Base-by-base conservation (phyloP, 1,140 invertebrate genomes). In the Heliothis virescens region DNA sequence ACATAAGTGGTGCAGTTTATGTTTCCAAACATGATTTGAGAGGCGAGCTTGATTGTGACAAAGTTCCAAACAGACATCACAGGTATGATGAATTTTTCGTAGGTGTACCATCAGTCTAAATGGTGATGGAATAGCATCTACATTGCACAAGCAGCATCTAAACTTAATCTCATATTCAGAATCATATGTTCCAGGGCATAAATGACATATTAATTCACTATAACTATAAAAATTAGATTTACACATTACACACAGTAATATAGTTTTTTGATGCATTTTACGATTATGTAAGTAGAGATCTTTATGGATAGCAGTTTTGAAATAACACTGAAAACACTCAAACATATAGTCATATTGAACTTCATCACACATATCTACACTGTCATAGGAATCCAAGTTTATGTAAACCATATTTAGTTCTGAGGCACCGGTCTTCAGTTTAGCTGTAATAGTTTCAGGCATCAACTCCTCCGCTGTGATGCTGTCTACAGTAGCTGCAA, bases 21-120 rank as follows among this genome's bases (percentile, higher is more conserved):
- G 98, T 90, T 98, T 98, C 97, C 97, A 98, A 50, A 98, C 97
- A 89, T 98, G 98, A 81, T 97, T 97, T 9, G 97, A 98, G 0
- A 98, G 92, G 84, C 96, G 96, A 79, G 96, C 96, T 87, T 98
- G 97, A 91, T 96, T 97, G 67, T 96, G 96, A 79, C 97, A 97
- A 67, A 96, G 96, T 90, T 98, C 97, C 77, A 98, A 93, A 90
- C 98, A 98, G 5, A 98, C 97, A 93, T 98, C 97, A 94, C 98
- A 98, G 2, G 96, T 96, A 89, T 97, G 96, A 91, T 98, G 98
- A 76, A 96, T 95, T 89, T 98, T 98, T 47, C 98, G 90, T 78
- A 98, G 89, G 93, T 98, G 98, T 34, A 98, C 97, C 97, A 98
- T 98, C 50, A 98, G 93, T 60, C 97, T 95, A 92, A 98, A 98